Conservation (phyloP, 2,888 invertebrate genomes). For the Lissocephala sabroskyi region DNA sequence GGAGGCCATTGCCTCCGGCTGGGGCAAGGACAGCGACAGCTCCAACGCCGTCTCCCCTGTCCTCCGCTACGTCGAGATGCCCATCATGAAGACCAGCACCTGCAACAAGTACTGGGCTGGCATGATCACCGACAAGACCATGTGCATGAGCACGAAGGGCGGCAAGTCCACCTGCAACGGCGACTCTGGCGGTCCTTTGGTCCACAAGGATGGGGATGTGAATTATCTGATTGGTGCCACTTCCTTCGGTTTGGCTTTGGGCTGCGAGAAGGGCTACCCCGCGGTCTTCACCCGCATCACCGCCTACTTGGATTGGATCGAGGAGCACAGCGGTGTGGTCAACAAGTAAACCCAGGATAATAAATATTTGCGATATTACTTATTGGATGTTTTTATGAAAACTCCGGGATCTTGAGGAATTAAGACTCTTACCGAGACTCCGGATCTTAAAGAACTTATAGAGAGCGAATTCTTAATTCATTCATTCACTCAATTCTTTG, state of each 20-base stretch:
- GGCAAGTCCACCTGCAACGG: conserved; percentile 69
- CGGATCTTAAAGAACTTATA: too few relatives aligned
- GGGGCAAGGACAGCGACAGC: conserved; percentile 42
- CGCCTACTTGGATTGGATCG: conserved; percentile 68
- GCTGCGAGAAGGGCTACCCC: conserved; percentile 54
- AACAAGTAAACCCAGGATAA: conserved; percentile 47
- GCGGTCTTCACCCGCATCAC: conserved; percentile 62
- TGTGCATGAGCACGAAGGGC: conserved; percentile 69
- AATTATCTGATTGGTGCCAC: conserved; percentile 50
- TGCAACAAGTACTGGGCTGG: conserved; percentile 42
- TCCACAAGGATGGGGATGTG: conserved; percentile 51
- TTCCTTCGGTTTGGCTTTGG: conserved; percentile 47
- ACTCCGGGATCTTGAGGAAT: too few relatives aligned
- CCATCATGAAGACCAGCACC: conserved; percentile 32
- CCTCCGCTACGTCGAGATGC: conserved; percentile 44
- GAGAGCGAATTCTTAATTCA: too few relatives aligned
- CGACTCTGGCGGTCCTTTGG: conserved; percentile 67
- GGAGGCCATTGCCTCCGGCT: conserved; percentile 41
- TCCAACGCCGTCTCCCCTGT: conserved; percentile 34
- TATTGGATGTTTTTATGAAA: too few relatives aligned
- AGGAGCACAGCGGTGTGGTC: conserved; percentile 38
- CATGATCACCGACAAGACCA: conserved; percentile 33
- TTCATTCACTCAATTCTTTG: too few relatives aligned
- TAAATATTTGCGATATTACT: too few relatives aligned
- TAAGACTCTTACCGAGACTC: too few relatives aligned